A percentile compares a stretch with the other conserved stretches of the same genome.
phyloP scores from a whole-genome alignment of 2,888 invertebrate species.

The Epirrita christyi region DNA sequence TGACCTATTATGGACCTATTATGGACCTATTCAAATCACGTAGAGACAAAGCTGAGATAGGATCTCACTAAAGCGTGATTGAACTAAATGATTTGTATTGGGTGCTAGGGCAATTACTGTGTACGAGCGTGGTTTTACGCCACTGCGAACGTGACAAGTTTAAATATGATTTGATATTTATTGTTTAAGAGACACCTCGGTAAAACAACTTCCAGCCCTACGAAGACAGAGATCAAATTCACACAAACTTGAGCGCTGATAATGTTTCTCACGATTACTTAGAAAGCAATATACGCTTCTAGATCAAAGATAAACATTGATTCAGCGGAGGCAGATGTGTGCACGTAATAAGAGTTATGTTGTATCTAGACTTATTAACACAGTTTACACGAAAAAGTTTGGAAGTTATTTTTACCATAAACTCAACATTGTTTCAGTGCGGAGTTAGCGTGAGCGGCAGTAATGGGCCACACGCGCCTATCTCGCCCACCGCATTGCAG shows the following conservation, averaged over 20 bases:
- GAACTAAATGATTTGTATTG: conserved; percentile 30
- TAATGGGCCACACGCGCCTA: conserved; percentile 80
- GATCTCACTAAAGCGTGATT: conserved; percentile 42
- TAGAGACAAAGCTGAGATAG: conserved; percentile 35
- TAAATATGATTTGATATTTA: conserved; percentile 49
- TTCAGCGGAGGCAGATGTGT: conserved; percentile 45
- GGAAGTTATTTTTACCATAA: conserved; percentile 54
- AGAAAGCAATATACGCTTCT: conserved; percentile 52
- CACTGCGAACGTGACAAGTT: conserved; percentile 44
- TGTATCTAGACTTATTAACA: conserved; percentile 39
- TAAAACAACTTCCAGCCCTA: conserved; percentile 27
- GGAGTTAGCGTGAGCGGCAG: conserved; percentile 75
- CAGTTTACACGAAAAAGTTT: conserved; percentile 36
- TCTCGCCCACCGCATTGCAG: conserved; percentile 80
- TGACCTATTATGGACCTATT: conserved; percentile 23
- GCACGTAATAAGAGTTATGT: conserved; percentile 31
- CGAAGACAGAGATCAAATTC: conserved; percentile 40
- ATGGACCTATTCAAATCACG: conserved; percentile 40
- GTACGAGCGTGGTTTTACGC: conserved; percentile 37
- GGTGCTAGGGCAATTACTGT: conserved; percentile 42
- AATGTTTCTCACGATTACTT: conserved; percentile 52
- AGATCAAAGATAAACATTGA: conserved; percentile 50
- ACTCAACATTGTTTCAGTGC: conserved; percentile 66
- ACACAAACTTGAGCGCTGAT: conserved; percentile 35
- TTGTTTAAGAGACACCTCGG: conserved; percentile 42